These are phyloP conservation scores for Apocrypta bakeri DNA, from an alignment of 1,140 invertebrate species.

Conservation along the genomic window DNA sequence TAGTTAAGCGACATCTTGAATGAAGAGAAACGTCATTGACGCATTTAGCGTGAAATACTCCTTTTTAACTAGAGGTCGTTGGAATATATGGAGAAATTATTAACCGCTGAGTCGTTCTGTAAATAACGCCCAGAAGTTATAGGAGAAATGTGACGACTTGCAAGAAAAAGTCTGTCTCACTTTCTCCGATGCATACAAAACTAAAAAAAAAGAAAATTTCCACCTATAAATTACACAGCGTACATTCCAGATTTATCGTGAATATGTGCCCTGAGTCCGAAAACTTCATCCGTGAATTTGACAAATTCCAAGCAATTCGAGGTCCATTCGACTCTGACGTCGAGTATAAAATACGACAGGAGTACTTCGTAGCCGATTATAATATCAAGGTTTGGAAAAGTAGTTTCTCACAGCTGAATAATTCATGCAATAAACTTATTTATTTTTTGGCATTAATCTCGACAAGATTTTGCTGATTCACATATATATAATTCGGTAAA, in stretches of 20 bases:
- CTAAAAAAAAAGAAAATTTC: background rate
- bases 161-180: background rate
- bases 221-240: background rate
- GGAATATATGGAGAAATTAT: background rate
- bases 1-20: background rate
- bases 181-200: background rate
- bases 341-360: background rate
- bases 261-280: background rate
- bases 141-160: background rate
- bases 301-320: background rate
- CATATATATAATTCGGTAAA: background rate
- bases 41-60: background rate
- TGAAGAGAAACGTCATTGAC: background rate
- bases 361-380: background rate
- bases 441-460: background rate
- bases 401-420: background rate
- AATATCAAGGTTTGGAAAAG: background rate
- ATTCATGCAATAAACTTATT: background rate
- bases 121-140: background rate
- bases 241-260: background rate
- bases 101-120: background rate
- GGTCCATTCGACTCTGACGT: background rate
- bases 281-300: slow-evolving; percentile 2
- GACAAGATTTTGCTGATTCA: background rate
- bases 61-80: background rate